Evolutionary conservation across 2,113 vertebrate species (phyloP).

Genomic region (Furnarius figulus): DNA sequence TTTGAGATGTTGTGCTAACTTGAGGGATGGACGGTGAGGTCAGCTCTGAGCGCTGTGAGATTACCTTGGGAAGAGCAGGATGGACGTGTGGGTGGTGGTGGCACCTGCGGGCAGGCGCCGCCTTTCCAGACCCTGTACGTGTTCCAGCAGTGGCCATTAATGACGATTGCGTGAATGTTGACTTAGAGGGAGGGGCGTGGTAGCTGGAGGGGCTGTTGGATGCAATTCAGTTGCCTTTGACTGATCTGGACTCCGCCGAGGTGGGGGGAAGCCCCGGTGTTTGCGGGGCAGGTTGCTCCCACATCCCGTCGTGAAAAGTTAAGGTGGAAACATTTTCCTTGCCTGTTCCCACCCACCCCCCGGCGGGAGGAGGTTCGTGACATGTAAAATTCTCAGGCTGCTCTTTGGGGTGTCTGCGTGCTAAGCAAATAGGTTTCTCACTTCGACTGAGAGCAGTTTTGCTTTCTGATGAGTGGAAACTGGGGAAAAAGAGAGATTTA

Average conservation of each 20-base stretch:
- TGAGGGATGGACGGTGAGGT: not conserved
- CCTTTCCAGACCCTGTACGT: not conserved
- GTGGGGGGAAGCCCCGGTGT: not conserved
- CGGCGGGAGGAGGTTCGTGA: not conserved
- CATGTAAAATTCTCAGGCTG: not conserved
- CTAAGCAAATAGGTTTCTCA: not conserved
- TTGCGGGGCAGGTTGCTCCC: not conserved
- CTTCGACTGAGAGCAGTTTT: not conserved
- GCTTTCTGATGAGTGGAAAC: not conserved
- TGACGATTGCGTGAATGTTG: not conserved
- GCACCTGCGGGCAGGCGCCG: not conserved
- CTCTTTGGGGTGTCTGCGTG: not conserved
- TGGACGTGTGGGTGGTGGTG: not conserved
- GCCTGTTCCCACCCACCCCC: not conserved
- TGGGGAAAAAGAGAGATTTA: not conserved
- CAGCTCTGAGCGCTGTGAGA: not conserved
- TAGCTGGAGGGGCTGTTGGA: not conserved
- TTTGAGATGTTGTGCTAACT: not conserved
- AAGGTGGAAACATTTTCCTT: not conserved
- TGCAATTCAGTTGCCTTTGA: fast-evolving
- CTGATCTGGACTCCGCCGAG: not conserved
- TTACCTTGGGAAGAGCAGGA: not conserved
- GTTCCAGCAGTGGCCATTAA: not conserved
- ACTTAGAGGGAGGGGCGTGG: not conserved
- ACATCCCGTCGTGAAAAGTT: not conserved